Base-by-base conservation (phyloP, 1,140 invertebrate genomes). In the Meloidogyne hapla region DNA sequence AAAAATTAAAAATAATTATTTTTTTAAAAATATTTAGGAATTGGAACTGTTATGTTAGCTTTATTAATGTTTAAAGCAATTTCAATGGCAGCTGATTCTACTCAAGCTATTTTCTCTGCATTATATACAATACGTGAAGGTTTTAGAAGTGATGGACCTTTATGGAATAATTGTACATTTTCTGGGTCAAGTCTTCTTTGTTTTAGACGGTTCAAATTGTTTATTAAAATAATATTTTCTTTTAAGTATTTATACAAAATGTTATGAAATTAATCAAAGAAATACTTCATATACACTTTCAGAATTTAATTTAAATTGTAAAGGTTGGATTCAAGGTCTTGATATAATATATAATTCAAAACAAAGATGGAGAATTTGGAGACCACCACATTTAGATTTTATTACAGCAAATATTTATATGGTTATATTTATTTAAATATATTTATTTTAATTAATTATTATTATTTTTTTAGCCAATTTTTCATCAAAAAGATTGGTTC, bases 41-140 rank as follows among this genome's bases (percentile, higher is more conserved):
- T 56, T n/a, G 48, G 48, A 0, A 56, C 48, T 5, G 48, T 56
- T 56, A 56, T 56, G 48, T 56, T 56, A n/a, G 48, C 48, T n/a
- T n/a, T 56, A 56, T 56, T 56, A 56, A 56, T 56, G 48, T 56
- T 56, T 56, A 56, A 56, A 56, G 48, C 48, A 56, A 56, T 56
- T 5, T 56, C 48, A 56, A 56, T 56, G 48, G 48, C 48, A n/a
- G 48, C 48, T n/a, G 18, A n/a, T n/a, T 56, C 48, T n/a, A 56
- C 48, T 21, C 48, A 56, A 56, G 48, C 48, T n/a, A n/a, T 56
- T 56, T n/a, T 56, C 8, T 56, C 48, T 56, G 48, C 48, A n/a
- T 56, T 56, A 6, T 56, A 56, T 56, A 56, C 48, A 56, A 56
- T 56, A 56, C 12, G 18, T 56, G 48, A 56, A 56, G 8, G 18